A percentile compares a stretch with the other conserved stretches of the same genome.
Evolutionary conservation across 2,113 vertebrate species (phyloP).

Genomic region (Sylvilagus bachmani): DNA sequence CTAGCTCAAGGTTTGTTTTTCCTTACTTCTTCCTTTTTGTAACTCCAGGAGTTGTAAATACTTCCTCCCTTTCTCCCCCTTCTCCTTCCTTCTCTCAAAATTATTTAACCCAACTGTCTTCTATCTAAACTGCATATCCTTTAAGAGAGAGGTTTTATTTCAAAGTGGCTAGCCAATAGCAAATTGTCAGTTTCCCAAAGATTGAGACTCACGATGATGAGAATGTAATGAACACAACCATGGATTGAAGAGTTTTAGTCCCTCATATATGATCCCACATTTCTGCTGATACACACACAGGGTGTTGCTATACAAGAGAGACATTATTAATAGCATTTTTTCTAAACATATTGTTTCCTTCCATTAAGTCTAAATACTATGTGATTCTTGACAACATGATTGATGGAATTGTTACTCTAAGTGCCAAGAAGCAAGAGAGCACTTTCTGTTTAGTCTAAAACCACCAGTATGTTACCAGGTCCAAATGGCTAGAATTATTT

Average conservation of each 20-base stretch:
- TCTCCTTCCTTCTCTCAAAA: background rate
- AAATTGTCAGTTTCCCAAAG: background rate
- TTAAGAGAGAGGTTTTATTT: slow-evolving; percentile 13
- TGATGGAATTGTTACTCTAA: slow-evolving; percentile 72
- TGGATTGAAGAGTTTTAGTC: background rate
- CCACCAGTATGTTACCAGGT: slow-evolving; percentile 5
- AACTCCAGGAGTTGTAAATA: background rate
- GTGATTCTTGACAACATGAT: slow-evolving; percentile 67
- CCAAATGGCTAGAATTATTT: slow-evolving; percentile 35
- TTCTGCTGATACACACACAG: slow-evolving; percentile 29
- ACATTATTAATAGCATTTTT: slow-evolving; percentile 59
- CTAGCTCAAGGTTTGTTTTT: background rate
- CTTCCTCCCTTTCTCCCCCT: background rate
- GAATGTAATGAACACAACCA: background rate
- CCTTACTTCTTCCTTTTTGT: background rate
- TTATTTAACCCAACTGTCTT: background rate
- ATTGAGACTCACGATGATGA: background rate
- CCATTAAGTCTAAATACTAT: slow-evolving; percentile 58
- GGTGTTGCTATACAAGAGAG: slow-evolving; percentile 54
- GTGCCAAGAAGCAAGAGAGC: slow-evolving; percentile 61
- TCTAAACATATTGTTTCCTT: slow-evolving; percentile 68
- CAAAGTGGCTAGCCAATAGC: background rate
- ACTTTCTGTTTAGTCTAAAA: slow-evolving; percentile 18
- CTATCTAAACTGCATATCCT: background rate
- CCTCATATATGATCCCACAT: slow-evolving; percentile 4